Percentiles rank a stretch among this genome's conserved stretches.
phyloP scores from a whole-genome alignment of 2,113 vertebrate genomes.

The Dinomys branickii region DNA sequence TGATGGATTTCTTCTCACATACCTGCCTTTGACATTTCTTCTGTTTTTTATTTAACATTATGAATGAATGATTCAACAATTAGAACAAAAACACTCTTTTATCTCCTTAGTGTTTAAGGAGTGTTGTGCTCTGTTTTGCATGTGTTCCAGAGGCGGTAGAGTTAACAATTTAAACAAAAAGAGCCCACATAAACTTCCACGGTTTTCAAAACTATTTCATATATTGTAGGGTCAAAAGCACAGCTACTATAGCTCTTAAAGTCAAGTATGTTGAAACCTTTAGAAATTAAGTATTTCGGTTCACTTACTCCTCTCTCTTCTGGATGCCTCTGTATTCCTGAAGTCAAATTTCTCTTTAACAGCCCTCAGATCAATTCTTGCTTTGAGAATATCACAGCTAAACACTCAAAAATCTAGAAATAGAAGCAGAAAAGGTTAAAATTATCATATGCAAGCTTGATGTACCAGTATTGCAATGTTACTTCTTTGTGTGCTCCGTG shows the following conservation, averaged over 20 bases:
- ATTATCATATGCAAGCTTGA: not conserved
- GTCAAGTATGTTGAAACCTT: not conserved
- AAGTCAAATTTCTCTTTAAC: not conserved
- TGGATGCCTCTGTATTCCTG: not conserved
- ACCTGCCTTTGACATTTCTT: not conserved
- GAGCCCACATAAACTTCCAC: not conserved
- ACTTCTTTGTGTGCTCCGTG: not conserved
- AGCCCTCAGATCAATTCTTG: not conserved
- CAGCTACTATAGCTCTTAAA: not conserved
- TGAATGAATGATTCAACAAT: not conserved
- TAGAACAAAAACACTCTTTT: not conserved
- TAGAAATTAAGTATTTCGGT: not conserved
- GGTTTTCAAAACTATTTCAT: not conserved
- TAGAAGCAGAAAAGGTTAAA: not conserved
- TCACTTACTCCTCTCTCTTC: not conserved
- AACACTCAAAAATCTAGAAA: not conserved
- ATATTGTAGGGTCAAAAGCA: fast-evolving
- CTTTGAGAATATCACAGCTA: not conserved
- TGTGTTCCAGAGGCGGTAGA: not conserved
- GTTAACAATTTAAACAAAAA: not conserved
- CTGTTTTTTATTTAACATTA: not conserved
- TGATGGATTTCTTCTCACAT: not conserved
- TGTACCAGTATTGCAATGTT: not conserved
- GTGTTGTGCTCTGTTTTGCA: not conserved
- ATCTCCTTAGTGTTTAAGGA: not conserved